phyloP scores from a whole-genome alignment of 1,140 invertebrate genomes.

The Drusus annulatus region DNA sequence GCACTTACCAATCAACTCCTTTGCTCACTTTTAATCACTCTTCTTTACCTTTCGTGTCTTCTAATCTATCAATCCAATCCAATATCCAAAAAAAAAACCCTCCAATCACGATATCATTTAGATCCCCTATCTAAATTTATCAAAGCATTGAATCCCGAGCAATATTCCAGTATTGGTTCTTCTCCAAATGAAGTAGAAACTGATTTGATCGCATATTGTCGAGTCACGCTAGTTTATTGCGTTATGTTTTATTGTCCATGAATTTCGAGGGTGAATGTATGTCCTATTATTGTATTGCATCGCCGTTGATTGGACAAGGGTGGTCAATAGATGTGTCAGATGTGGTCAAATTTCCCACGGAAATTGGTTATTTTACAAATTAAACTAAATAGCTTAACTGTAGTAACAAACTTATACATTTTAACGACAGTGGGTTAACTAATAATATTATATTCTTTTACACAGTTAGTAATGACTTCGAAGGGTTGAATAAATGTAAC shows the following conservation, averaged over 20 bases:
- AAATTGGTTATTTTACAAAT: too few relatives aligned
- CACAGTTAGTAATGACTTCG: too few relatives aligned
- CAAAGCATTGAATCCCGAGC: background rate
- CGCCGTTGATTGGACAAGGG: constrained; percentile 4
- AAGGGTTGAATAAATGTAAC: too few relatives aligned
- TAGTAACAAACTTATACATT: too few relatives aligned
- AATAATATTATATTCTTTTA: too few relatives aligned
- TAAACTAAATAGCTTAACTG: too few relatives aligned
- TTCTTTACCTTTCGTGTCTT: too few relatives aligned
- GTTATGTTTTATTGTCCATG: constrained; percentile 7
- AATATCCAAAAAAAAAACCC: background rate
- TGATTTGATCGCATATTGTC: background rate
- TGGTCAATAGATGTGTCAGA: constrained; percentile 1
- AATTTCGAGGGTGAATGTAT: background rate
- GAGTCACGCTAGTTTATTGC: background rate
- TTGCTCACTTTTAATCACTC: too few relatives aligned
- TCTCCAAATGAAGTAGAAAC: constrained; percentile 10
- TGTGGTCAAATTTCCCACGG: background rate
- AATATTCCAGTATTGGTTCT: constrained; percentile 13
- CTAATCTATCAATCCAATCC: background rate
- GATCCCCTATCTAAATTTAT: constrained; percentile 8
- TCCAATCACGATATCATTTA: background rate
- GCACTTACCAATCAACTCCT: too few relatives aligned
- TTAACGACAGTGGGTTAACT: too few relatives aligned
- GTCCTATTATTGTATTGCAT: constrained; percentile 19